A percentile compares a stretch with the other conserved stretches of the same genome.
phyloP scores from a whole-genome alignment of 2,113 vertebrate species.

The Pseudolaguvia tuberculata region DNA sequence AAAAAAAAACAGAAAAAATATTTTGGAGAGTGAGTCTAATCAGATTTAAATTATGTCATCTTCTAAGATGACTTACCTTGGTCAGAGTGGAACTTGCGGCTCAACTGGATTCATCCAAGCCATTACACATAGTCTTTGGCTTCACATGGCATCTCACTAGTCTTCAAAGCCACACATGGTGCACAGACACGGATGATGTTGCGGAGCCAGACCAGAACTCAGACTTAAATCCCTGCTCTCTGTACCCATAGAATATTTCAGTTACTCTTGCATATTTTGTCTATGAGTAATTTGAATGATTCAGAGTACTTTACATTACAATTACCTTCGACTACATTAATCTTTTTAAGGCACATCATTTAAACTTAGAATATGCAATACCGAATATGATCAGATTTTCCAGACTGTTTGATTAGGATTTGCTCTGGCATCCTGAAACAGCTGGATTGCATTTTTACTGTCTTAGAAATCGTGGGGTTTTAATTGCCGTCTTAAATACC shows the following conservation, averaged over 20 bases:
- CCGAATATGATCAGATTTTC: background rate
- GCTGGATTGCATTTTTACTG: conserved; percentile 14
- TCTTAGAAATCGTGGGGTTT: conserved; percentile 5
- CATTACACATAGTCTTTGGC: conserved; percentile 17
- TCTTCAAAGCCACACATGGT: conserved; percentile 33
- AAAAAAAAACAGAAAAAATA: background rate
- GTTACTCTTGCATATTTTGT: conserved; percentile 26
- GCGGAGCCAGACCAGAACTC: conserved; percentile 19
- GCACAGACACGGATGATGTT: conserved; percentile 33
- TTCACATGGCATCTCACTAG: conserved; percentile 3
- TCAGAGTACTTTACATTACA: background rate
- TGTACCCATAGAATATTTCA: conserved; percentile 14
- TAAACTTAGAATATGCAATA: background rate
- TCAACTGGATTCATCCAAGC: conserved; percentile 2
- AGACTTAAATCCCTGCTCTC: background rate
- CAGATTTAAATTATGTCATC: conserved; percentile 4
- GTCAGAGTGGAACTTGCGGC: background rate
- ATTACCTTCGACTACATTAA: background rate
- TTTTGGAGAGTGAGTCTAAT: background rate
- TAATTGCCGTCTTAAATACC: background rate
- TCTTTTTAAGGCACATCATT: background rate
- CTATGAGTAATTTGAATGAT: conserved; percentile 1
- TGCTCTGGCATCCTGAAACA: background rate
- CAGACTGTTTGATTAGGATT: background rate
- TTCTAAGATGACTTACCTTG: background rate